Evolutionary conservation across 2,113 vertebrate species (phyloP), one percentile per base, ranked within the genome.

Genomic region (Oceanites oceanicus): DNA sequence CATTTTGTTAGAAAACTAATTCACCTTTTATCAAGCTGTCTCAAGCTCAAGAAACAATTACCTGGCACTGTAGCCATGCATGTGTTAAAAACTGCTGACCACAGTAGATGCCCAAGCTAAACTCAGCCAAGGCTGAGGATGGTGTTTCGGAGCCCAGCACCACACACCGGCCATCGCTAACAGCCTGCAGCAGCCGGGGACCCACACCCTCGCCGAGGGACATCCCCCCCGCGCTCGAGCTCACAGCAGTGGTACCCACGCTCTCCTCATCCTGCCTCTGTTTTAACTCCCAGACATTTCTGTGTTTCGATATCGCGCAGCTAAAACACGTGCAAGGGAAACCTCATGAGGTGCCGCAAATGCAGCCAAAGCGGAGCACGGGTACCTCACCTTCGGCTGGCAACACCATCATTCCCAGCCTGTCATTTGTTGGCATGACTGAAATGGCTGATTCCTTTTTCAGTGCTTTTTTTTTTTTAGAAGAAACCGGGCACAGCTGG

Each of bases 241-340:
- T 34, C 11, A 7, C 19, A 73, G 29, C 32, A 53, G 38, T 0
- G 0, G 6, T 26, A 30, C 32, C 10, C 32, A n/a, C 0, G 0
- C 14, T 63, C 32, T 84, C 40, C 42, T 92, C 20, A 56, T 29
- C 22, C 49, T 30, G 8, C 12, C 29, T 47, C 40, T n/a, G 26
- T n/a, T 27, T 63, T 19, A 50, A 75, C 13, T 10, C 22, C 1
- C 0, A 71, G 79, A 55, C 6, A 18, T 56, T 68, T 86, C 36
- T 56, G 16, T 36, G 20, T 50, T 81, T 53, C 4, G 3, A 13
- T 38, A 25, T 32, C 8, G 2, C n/a, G 42, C 27, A 45, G 42
- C 19, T 45, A 53, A 75, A 91, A 75, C 1, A 25, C 4, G 2
- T 0, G 12, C 1, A 3, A 49, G 13, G 25, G 47, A 56, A 71